Evolutionary conservation across 2,797 vertebrate genomes (phyloP).

Genomic region (Neosilurus mollespiculum): DNA sequence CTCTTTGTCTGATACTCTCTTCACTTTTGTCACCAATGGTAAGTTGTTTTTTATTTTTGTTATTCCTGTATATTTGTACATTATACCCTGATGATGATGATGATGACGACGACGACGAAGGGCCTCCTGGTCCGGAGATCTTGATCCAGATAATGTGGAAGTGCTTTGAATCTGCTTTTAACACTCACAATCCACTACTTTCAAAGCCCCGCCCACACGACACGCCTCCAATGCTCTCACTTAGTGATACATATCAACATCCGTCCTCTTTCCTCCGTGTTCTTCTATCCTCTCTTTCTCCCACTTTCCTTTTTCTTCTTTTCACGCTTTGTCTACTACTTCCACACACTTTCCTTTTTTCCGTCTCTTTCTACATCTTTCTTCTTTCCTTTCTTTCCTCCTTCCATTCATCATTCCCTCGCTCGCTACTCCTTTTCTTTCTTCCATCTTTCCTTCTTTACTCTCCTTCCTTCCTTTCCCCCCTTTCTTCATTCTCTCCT

Average conservation of each 20-base stretch:
- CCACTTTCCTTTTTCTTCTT: too few relatives aligned
- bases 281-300: background rate
- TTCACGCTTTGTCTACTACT: too few relatives aligned
- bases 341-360: too few relatives aligned
- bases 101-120: background rate
- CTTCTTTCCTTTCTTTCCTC: background rate
- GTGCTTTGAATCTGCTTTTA: background rate
- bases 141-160: background rate
- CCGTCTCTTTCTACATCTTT: too few relatives aligned
- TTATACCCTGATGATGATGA: background rate
- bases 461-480: too few relatives aligned
- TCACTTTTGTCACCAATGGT: slow-evolving; percentile 81
- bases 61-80: background rate
- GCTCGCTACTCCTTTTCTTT: background rate
- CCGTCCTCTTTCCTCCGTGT: background rate
- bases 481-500: too few relatives aligned
- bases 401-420: too few relatives aligned
- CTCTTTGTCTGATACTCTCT: slow-evolving; percentile 80
- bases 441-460: background rate
- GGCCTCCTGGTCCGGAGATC: too few relatives aligned
- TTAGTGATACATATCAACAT: background rate
- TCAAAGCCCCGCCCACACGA: slow-evolving; percentile 9
- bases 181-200: background rate
- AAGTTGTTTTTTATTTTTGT: slow-evolving; percentile 59
- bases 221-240: background rate